phyloP scores from a whole-genome alignment of 2,888 invertebrate species.

The Agrotis segetum region DNA sequence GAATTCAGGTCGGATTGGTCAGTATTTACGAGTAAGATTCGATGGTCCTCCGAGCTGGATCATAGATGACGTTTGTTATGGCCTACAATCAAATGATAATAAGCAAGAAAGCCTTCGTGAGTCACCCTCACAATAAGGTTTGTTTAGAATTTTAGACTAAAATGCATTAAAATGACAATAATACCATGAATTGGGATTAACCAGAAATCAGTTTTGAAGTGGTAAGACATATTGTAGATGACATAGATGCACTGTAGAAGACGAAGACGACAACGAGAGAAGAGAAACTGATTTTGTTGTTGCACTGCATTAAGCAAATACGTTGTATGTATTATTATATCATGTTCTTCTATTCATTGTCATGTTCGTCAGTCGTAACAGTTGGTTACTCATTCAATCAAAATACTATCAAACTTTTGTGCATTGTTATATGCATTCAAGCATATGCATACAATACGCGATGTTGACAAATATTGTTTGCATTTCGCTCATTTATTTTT shows the following conservation, averaged over 20 bases:
- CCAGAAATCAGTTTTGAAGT: background rate
- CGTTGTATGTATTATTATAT: background rate
- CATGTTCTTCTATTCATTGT: background rate
- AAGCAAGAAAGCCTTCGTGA: background rate
- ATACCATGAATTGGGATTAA: background rate
- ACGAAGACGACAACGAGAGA: too few species aligned
- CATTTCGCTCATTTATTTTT: conserved; percentile 28
- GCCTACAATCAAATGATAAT: too few species aligned
- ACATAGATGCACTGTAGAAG: background rate
- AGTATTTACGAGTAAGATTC: background rate
- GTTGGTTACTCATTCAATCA: background rate
- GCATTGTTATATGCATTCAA: conserved; percentile 15
- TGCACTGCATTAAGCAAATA: background rate
- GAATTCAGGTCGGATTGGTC: background rate
- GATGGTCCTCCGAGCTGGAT: background rate
- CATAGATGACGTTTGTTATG: background rate
- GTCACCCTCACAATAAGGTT: background rate
- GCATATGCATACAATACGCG: conserved; percentile 5
- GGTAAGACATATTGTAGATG: background rate
- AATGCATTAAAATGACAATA: background rate
- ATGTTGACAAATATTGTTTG: conserved; percentile 12
- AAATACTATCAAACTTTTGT: conserved; percentile 3
- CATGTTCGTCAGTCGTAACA: background rate
- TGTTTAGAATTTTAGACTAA: background rate
- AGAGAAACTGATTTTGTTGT: background rate